These are phyloP conservation scores for Rousettus leschenaultii DNA, from an alignment of 2,113 vertebrate species.

Conservation along the genomic window DNA sequence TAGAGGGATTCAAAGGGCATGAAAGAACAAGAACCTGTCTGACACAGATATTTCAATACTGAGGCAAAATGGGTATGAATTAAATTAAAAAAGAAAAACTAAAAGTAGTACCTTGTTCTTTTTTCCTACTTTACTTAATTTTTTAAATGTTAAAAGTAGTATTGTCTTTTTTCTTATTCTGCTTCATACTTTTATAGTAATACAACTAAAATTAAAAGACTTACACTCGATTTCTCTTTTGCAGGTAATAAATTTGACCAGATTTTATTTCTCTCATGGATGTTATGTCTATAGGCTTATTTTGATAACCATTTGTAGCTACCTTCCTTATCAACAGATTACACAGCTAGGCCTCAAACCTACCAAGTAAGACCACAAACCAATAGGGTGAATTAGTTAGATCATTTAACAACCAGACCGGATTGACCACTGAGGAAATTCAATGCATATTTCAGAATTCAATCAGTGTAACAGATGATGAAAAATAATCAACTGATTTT, in stretches of 20 bases:
- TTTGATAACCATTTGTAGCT: constrained; percentile 17
- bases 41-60: constrained; percentile 37
- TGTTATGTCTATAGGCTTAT: not conserved
- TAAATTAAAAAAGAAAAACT: constrained; percentile 57
- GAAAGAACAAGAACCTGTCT: constrained; percentile 58
- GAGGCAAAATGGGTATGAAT: constrained; percentile 53
- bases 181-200: constrained; percentile 50
- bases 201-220: constrained; percentile 54
- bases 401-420: constrained; percentile 41
- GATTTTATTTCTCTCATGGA: constrained; percentile 26
- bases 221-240: constrained; percentile 57
- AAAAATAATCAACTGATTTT: not conserved
- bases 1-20: constrained; percentile 31
- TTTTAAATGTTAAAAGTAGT: constrained; percentile 26
- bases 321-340: constrained; percentile 6
- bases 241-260: constrained; percentile 45
- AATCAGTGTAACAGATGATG: not conserved
- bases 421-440: not conserved
- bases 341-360: not conserved
- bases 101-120: constrained; percentile 57
- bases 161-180: constrained; percentile 34
- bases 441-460: not conserved
- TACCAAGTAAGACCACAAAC: constrained; percentile 32
- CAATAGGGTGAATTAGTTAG: constrained; percentile 13
- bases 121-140: constrained; percentile 50